Evolutionary conservation across 1,140 invertebrate species (phyloP).

Genomic region (Ceratosolen fusciceps): DNA sequence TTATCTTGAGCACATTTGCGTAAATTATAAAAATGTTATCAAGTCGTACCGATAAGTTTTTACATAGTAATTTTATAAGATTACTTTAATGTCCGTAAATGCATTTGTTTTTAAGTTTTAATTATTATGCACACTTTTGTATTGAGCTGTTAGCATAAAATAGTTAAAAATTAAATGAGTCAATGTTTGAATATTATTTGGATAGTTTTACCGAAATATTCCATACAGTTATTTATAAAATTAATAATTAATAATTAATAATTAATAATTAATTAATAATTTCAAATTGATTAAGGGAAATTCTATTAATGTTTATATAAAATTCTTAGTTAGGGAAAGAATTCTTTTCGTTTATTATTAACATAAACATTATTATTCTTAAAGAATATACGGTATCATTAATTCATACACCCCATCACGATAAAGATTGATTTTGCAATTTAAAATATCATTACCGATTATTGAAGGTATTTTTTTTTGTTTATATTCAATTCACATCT

Average conservation of each 20-base stretch:
- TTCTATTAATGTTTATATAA: not conserved
- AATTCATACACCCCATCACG: not conserved
- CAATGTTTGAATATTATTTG: conserved; percentile 14
- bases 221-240: not conserved
- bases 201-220: not conserved
- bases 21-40: conserved; percentile 65
- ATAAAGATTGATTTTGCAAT: not conserved
- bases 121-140: not conserved
- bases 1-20: conserved; percentile 71
- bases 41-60: too few species aligned
- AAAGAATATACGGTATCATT: not conserved
- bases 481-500: not conserved
- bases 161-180: conserved; percentile 22
- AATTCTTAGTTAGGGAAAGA: not conserved
- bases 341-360: not conserved
- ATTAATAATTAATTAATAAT: not conserved
- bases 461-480: not conserved
- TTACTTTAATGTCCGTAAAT: not conserved
- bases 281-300: conserved; percentile 5
- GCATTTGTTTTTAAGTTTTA: not conserved
- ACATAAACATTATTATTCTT: not conserved
- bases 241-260: not conserved
- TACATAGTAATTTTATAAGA: not conserved
- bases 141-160: conserved; percentile 35
- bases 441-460: conserved; percentile 5